A percentile compares a stretch with the other conserved stretches of the same genome.
Evolutionary conservation across 1,140 invertebrate genomes (phyloP).

Genomic region (Diploscapter pachys): DNA sequence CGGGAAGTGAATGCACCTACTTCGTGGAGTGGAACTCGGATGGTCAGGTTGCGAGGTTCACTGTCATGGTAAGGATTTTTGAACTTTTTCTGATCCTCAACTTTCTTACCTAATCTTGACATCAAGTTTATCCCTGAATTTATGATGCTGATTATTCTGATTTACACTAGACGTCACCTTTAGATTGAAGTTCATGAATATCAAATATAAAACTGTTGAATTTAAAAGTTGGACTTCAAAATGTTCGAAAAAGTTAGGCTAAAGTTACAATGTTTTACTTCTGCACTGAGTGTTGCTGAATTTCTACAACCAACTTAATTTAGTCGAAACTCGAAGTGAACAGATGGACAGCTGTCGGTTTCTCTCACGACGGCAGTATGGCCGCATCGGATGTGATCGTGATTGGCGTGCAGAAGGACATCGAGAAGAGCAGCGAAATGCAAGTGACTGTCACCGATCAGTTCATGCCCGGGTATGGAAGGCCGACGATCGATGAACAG

Average conservation of each 20-base stretch:
- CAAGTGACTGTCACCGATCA: slow-evolving; percentile 51
- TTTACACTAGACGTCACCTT: too few relatives aligned
- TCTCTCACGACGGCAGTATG: slow-evolving; percentile 53
- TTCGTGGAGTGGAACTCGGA: slow-evolving; percentile 47
- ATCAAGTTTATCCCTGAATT: too few relatives aligned
- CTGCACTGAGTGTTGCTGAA: too few relatives aligned
- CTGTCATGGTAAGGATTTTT: slow-evolving; percentile 42
- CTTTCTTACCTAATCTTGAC: too few relatives aligned
- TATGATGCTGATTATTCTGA: too few relatives aligned
- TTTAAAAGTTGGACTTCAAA: not conserved
- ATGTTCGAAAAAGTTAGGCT: slow-evolving; percentile 43
- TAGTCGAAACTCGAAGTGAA: slow-evolving; percentile 17
- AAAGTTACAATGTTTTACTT: not conserved
- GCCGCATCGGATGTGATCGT: slow-evolving; percentile 52
- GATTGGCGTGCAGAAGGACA: slow-evolving; percentile 34
- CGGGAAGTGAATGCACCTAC: slow-evolving; percentile 45
- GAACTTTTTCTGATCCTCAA: slow-evolving; percentile 31
- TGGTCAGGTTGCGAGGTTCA: slow-evolving; percentile 23
- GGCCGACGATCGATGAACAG: slow-evolving; percentile 44
- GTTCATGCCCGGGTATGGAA: slow-evolving; percentile 47
- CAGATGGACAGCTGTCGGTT: slow-evolving; percentile 57
- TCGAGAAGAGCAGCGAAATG: not conserved
- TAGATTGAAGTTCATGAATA: too few relatives aligned
- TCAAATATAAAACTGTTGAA: too few relatives aligned
- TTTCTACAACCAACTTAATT: not conserved